Evolutionary conservation across 2,797 vertebrate species (phyloP).

Genomic region (Phalanger gymnotis): DNA sequence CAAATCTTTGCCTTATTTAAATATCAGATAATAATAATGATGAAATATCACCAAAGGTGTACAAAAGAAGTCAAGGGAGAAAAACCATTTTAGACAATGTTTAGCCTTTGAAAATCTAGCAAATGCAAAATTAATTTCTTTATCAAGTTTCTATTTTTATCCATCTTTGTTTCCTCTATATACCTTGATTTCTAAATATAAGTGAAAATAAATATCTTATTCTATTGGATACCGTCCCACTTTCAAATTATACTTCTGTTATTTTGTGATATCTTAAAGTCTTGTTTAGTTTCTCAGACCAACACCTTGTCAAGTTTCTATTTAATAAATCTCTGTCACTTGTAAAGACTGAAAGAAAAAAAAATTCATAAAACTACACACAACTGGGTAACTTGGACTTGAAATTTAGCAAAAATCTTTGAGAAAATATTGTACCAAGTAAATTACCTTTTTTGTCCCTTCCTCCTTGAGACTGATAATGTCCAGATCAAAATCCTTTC

Average conservation of each 20-base stretch:
- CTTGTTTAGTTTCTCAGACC: slow-evolving; percentile 21
- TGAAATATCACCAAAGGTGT: slow-evolving; percentile 35
- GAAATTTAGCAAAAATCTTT: neutral
- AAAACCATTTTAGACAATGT: slow-evolving; percentile 1
- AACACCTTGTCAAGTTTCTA: neutral
- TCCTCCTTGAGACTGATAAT: slow-evolving; percentile 99
- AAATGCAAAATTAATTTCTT: neutral
- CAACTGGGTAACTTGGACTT: neutral
- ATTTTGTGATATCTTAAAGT: slow-evolving; percentile 10
- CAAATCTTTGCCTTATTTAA: neutral
- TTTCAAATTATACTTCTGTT: neutral
- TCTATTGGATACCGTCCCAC: neutral
- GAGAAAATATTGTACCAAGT: neutral
- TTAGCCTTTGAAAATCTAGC: slow-evolving; percentile 37
- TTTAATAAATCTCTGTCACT: neutral
- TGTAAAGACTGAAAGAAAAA: neutral
- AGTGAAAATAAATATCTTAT: slow-evolving; percentile 13
- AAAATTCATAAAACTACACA: neutral
- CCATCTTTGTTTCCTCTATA: slow-evolving; percentile 22
- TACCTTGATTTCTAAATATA: slow-evolving; percentile 26
- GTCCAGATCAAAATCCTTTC: slow-evolving; percentile 98
- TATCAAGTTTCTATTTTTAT: neutral
- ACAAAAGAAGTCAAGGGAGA: slow-evolving; percentile 16
- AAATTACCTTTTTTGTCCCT: slow-evolving; percentile 95
- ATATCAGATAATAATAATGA: neutral